Conservation (phyloP, 2,113 vertebrate species). For the Fukomys damarensis region DNA sequence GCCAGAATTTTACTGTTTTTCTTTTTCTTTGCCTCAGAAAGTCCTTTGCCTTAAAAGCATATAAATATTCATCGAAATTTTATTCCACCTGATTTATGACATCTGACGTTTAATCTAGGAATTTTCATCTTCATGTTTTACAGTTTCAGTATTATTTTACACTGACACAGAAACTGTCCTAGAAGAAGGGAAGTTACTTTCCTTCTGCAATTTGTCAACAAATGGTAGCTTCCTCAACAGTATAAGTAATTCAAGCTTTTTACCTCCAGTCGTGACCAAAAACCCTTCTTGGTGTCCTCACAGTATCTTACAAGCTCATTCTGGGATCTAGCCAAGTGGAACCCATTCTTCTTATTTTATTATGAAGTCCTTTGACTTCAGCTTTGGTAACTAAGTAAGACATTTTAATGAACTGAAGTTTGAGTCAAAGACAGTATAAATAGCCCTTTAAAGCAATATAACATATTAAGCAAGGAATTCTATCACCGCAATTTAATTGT, state of each 20-base stretch:
- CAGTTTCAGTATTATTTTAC: background rate
- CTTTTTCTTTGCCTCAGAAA: background rate
- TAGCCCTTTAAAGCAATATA: background rate
- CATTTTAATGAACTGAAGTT: conserved; percentile 29
- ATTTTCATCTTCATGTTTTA: background rate
- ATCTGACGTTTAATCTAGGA: background rate
- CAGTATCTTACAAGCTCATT: background rate
- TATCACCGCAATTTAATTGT: background rate
- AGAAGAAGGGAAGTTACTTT: background rate
- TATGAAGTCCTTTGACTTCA: background rate
- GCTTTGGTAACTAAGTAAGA: conserved; percentile 37
- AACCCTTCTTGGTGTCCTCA: background rate
- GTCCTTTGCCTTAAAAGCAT: background rate
- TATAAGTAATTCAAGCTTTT: background rate
- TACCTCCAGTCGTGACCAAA: background rate
- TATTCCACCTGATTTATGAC: background rate
- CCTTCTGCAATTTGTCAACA: background rate
- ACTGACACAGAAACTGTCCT: background rate
- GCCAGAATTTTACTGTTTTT: background rate
- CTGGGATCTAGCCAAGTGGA: background rate
- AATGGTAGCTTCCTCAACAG: background rate
- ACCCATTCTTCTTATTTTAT: background rate
- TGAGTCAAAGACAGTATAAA: conserved; percentile 30
- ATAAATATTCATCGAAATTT: background rate
- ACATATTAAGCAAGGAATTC: background rate